These are phyloP conservation scores for Pristionchus entomophagus DNA, from an alignment of 2,888 invertebrate species.

Conservation along the genomic window DNA sequence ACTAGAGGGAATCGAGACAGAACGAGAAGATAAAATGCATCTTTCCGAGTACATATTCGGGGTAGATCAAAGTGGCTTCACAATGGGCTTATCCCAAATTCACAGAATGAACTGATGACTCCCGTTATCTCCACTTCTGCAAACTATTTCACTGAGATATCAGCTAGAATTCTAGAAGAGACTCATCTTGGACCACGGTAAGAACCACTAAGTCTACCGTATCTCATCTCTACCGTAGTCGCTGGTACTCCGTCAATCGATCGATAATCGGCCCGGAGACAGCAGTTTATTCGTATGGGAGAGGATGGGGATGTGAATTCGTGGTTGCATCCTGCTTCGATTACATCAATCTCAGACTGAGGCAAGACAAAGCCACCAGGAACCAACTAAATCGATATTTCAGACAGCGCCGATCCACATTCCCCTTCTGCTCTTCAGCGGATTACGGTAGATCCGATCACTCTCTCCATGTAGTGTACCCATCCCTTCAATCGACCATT, in stretches of 20 bases:
- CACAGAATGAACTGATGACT: conserved; percentile 70
- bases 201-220: neutral
- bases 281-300: conserved; percentile 58
- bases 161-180: conserved; percentile 65
- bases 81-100: neutral
- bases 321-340: conserved; percentile 59
- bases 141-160: conserved; percentile 65
- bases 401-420: conserved; percentile 43
- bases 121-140: conserved; percentile 54
- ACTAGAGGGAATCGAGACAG: conserved; percentile 61
- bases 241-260: conserved; percentile 37
- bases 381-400: neutral
- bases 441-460: conserved; percentile 17
- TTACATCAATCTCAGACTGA: conserved; percentile 51
- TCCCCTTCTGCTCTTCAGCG: conserved; percentile 48
- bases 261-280: neutral
- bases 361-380: neutral
- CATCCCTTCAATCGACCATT: neutral
- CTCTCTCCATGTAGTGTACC: neutral
- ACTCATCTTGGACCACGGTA: conserved; percentile 62
- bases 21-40: conserved; percentile 60
- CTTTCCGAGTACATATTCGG: conserved; percentile 68
- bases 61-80: conserved; percentile 50
- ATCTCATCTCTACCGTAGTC: conserved; percentile 19
- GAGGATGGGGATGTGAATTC: conserved; percentile 63